phyloP scores from a whole-genome alignment of 2,888 invertebrate species.

The Agonopterix arenella region DNA sequence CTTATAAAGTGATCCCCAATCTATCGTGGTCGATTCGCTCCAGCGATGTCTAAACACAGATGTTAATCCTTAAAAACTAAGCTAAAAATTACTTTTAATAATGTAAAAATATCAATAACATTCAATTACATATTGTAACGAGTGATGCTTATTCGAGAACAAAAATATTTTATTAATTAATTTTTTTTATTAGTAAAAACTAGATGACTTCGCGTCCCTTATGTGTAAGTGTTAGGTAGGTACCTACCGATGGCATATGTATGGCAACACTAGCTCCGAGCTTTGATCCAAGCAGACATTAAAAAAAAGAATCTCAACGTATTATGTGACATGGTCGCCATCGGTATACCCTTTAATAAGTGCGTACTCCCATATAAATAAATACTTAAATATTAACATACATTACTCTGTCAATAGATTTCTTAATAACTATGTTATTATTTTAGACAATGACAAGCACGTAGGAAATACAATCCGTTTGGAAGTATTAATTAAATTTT shows the following conservation, averaged over 20 bases:
- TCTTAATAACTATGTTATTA: conserved; percentile 65
- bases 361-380: conserved; percentile 58
- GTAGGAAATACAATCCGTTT: conserved; percentile 22
- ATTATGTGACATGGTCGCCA: conserved; percentile 34
- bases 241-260: conserved; percentile 43
- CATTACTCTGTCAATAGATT: conserved; percentile 65
- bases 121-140: conserved; percentile 62
- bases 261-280: conserved; percentile 43
- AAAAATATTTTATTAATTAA: conserved; percentile 52
- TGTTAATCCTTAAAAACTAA: conserved; percentile 36
- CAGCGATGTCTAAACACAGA: conserved; percentile 43
- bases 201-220: conserved; percentile 53
- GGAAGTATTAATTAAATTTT: conserved; percentile 1
- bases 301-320: conserved; percentile 2
- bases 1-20: conserved; percentile 67
- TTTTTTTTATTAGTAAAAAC: conserved; percentile 67
- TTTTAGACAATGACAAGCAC: conserved; percentile 53
- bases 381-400: conserved; percentile 65
- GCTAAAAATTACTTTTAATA: conserved; percentile 1
- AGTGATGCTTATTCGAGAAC: conserved; percentile 62
- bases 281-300: neutral
- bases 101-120: conserved; percentile 68
- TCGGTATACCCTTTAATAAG: conserved; percentile 35
- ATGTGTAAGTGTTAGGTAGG: conserved; percentile 57
- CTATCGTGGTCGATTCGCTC: conserved; percentile 41